phyloP scores from a whole-genome alignment of 2,888 invertebrate genomes.

The Hyposoter didymator region DNA sequence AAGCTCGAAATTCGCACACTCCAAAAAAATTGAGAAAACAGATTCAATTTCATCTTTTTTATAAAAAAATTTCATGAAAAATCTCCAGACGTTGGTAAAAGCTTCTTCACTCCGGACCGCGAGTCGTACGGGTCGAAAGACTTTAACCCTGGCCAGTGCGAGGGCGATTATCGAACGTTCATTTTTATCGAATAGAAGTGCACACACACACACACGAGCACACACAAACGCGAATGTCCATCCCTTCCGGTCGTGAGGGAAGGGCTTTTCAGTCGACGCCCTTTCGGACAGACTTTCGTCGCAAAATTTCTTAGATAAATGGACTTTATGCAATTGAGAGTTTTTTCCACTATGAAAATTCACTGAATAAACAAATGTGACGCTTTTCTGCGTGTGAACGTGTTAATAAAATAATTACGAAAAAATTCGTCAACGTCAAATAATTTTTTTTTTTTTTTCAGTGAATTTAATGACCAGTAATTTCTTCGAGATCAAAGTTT shows the following conservation, averaged over 20 bases:
- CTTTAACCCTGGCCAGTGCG: constrained; percentile 5
- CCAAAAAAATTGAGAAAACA: constrained; percentile 41
- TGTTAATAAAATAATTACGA: background rate
- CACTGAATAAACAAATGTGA: background rate
- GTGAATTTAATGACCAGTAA: background rate
- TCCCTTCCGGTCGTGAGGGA: constrained; percentile 27
- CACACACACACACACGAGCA: background rate
- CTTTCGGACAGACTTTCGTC: background rate
- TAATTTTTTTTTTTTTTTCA: background rate
- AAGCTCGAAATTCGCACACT: constrained; percentile 13
- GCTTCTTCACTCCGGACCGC: constrained; percentile 26
- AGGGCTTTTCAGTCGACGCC: constrained; percentile 26
- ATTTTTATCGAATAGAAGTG: constrained; percentile 44
- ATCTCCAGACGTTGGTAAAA: constrained; percentile 39
- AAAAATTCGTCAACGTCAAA: background rate
- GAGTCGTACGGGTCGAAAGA: constrained; percentile 9
- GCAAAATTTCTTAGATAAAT: background rate
- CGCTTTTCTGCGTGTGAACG: background rate
- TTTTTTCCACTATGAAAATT: background rate
- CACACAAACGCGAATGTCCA: constrained; percentile 10
- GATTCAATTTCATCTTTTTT: constrained; percentile 10
- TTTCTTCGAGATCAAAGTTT: background rate
- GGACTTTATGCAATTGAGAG: background rate
- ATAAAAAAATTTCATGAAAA: constrained; percentile 35
- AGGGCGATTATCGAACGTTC: constrained; percentile 18